phyloP scores from a whole-genome alignment of 2,888 invertebrate species.

The Drosophila cognata region DNA sequence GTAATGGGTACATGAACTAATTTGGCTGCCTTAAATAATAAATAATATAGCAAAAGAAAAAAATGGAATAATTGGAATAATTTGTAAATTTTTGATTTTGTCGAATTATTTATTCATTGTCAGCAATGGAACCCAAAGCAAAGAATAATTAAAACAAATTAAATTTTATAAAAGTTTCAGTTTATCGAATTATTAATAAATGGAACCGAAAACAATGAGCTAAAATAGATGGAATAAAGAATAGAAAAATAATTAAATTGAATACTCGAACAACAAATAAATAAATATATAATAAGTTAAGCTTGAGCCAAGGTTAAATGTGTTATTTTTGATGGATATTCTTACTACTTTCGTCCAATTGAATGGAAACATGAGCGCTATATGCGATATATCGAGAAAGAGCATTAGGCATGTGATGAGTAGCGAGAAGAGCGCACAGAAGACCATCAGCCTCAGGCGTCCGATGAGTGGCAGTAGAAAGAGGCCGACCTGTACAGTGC shows the following conservation, averaged over 20 bases:
- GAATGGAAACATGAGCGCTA: constrained; percentile 91
- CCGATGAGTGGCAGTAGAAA: constrained; percentile 91
- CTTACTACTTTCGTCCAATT: constrained; percentile 92
- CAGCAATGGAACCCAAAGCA: not conserved
- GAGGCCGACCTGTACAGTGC: constrained; percentile 90
- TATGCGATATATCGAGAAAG: constrained; percentile 92
- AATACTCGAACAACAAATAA: not conserved
- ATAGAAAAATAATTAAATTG: not conserved
- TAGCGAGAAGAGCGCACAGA: constrained; percentile 90
- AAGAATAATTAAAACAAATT: not conserved
- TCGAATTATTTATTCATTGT: not conserved
- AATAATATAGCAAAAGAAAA: not conserved
- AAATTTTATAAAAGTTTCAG: not conserved
- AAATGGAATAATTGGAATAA: not conserved
- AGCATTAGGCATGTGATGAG: constrained; percentile 90
- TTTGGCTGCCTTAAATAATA: not conserved
- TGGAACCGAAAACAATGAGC: not conserved
- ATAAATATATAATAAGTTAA: not conserved
- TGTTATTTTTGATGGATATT: not conserved
- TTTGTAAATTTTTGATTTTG: not conserved
- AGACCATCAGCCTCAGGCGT: constrained; percentile 91
- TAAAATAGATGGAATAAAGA: not conserved
- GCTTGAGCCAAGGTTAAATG: not conserved
- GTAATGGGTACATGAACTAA: not conserved
- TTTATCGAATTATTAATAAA: not conserved